A percentile compares a stretch with the other conserved stretches of the same genome.
These are phyloP conservation scores for Dipodomys merriami DNA, from an alignment of 2,113 vertebrate genomes.

Conservation along the genomic window DNA sequence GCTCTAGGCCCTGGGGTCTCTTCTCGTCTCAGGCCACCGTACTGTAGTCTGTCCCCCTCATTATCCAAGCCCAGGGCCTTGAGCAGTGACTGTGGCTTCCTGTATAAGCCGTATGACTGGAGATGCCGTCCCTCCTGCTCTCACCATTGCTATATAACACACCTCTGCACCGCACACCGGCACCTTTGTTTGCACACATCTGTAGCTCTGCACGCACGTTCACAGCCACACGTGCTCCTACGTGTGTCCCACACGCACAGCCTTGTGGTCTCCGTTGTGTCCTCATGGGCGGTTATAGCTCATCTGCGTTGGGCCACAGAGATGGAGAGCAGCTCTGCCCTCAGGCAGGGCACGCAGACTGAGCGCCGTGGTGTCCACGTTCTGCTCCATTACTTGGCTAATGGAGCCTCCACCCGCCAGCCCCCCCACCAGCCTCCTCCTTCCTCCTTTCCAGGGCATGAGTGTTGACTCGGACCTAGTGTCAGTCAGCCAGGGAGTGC, in stretches of 20 bases:
- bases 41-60: not conserved
- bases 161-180: no score
- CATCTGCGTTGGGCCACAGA: not conserved
- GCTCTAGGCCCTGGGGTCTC: not conserved
- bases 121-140: not conserved
- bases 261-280: fast-evolving
- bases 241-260: not conserved
- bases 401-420: not conserved
- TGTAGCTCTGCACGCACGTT: no score
- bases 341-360: not conserved
- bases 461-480: not conserved
- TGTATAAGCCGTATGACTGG: not conserved
- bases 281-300: not conserved
- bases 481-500: not conserved
- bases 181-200: not conserved
- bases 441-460: constrained; percentile 10
- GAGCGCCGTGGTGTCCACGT: fast-evolving
- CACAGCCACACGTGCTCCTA: not conserved
- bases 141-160: fast-evolving
- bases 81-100: not conserved
- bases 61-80: not conserved
- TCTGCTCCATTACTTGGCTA: not conserved
- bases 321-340: no score
- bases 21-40: no score
- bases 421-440: not conserved